Evolutionary conservation across 1,140 invertebrate species (phyloP).

Genomic region (Neodiprion virginianus): DNA sequence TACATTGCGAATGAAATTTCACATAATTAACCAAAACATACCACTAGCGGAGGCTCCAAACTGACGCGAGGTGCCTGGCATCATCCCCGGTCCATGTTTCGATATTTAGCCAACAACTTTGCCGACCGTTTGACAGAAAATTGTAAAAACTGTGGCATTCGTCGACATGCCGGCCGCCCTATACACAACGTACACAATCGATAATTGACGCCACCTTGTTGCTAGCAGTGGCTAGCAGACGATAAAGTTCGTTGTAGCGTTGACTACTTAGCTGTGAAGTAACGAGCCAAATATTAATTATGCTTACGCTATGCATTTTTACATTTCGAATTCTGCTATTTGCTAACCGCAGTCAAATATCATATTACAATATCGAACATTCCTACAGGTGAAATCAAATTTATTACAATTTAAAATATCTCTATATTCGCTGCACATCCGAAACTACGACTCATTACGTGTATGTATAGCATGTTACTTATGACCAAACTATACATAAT

Average conservation of each 20-base stretch:
- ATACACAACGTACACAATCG: conserved; percentile 27
- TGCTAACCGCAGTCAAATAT: too few relatives aligned
- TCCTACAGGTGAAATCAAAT: too few relatives aligned
- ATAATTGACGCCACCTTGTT: conserved; percentile 27
- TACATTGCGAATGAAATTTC: conserved; percentile 19
- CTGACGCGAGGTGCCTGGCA: conserved; percentile 55
- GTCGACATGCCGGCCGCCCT: conserved; percentile 19
- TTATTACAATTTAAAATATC: too few relatives aligned
- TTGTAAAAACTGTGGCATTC: conserved; percentile 1
- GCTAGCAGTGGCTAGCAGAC: conserved; percentile 27
- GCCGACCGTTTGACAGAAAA: neutral
- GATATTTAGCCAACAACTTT: neutral
- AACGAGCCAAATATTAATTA: too few relatives aligned
- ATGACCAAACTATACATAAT: too few relatives aligned
- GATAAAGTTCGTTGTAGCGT: conserved; percentile 7
- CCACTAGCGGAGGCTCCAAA: conserved; percentile 51
- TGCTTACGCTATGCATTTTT: too few relatives aligned
- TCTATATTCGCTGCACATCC: too few relatives aligned
- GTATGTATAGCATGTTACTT: too few relatives aligned
- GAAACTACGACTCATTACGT: too few relatives aligned
- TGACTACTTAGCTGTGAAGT: too few relatives aligned
- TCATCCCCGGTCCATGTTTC: conserved; percentile 50
- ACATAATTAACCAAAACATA: conserved; percentile 17
- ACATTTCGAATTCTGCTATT: too few relatives aligned
- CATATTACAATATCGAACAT: too few relatives aligned